Evolutionary conservation across 2,797 vertebrate genomes (phyloP).

Genomic region (Rachycentron canadum): DNA sequence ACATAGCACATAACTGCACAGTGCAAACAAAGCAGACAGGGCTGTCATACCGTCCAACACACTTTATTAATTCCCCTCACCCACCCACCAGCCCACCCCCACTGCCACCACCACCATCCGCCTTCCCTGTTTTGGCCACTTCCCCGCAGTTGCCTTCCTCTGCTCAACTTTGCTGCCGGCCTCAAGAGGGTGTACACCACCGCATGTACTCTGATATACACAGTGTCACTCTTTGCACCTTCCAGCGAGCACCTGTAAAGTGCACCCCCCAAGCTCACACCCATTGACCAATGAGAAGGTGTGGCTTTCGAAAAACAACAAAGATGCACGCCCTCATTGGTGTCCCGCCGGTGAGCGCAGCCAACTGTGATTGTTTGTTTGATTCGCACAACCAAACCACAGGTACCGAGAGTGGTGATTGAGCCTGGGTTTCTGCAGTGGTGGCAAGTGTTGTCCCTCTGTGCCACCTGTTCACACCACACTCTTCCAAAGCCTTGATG

Average conservation of each 20-base stretch:
- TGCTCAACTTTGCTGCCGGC: slow-evolving; percentile 13
- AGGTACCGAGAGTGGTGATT: neutral
- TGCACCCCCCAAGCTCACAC: slow-evolving; percentile 15
- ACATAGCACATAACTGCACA: slow-evolving; percentile 35
- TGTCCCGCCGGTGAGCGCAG: slow-evolving; percentile 34
- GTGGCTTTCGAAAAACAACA: slow-evolving; percentile 36
- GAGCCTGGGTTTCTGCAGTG: slow-evolving; percentile 20
- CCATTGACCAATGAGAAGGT: slow-evolving; percentile 18
- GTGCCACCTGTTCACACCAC: slow-evolving; percentile 2
- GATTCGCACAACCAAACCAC: neutral
- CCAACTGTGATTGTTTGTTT: slow-evolving; percentile 33
- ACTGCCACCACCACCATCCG: neutral
- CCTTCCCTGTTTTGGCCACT: slow-evolving; percentile 4
- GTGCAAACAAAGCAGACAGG: slow-evolving; percentile 46
- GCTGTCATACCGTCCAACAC: slow-evolving; percentile 33
- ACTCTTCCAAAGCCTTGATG: slow-evolving; percentile 29
- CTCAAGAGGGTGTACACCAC: slow-evolving; percentile 26
- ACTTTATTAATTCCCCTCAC: slow-evolving; percentile 42
- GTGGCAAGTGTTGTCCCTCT: slow-evolving; percentile 1
- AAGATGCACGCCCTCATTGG: slow-evolving; percentile 27
- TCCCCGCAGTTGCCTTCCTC: slow-evolving; percentile 37
- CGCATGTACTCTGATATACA: slow-evolving; percentile 24
- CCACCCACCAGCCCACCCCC: neutral
- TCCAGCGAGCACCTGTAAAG: slow-evolving; percentile 32
- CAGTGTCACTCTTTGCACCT: slow-evolving; percentile 25